Evolutionary conservation across 2,113 vertebrate genomes (phyloP), one percentile per base, ranked within the genome.

Genomic region (Lagopus leucura): DNA sequence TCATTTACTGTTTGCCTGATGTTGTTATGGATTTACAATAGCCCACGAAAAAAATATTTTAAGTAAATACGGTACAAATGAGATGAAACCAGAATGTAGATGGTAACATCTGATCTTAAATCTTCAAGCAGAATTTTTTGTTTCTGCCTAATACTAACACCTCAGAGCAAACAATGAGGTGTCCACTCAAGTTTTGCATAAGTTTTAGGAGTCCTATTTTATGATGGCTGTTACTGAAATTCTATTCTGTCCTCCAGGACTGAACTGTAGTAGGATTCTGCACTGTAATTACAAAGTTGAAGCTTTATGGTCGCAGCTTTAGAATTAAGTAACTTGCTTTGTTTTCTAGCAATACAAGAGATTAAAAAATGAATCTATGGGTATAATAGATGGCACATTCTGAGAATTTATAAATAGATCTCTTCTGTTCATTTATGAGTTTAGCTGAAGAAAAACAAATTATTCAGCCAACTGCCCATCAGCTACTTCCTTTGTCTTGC

Each of bases 361-460:
- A 89, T 40, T 89, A 61, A 61, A 11, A 47, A 11, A 54, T 22
- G 22, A 58, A 27, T 4, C 28, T 6, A 40, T n/a, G 8, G 8
- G 25, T 72, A 19, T 27, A 81, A 47, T 18, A 20, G 17, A 64
- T 70, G 28, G 7, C 8, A 45, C 9, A 65, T 91, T 54, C 50
- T 85, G 43, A 83, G 45, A 85, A 88, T 64, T 66, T 71, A 55
- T 61, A 66, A 82, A 70, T 60, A 47, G 8, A 20, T 63, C 5
- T 89, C 2, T 88, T 79, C 32, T 50, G 13, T 38, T 86, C 10
- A 82, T 67, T 82, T 66, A 48, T 45, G 12, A 94, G 69, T 78
- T 86, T 77, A 83, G 89, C 91, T 82, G 20, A 80, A 76, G 66
- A 76, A 52, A 76, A 92, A 81, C 11, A 81, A 60, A 60, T 77